Evolutionary conservation across 1,140 invertebrate species (phyloP).

Genomic region (Berghia stephanieae): DNA sequence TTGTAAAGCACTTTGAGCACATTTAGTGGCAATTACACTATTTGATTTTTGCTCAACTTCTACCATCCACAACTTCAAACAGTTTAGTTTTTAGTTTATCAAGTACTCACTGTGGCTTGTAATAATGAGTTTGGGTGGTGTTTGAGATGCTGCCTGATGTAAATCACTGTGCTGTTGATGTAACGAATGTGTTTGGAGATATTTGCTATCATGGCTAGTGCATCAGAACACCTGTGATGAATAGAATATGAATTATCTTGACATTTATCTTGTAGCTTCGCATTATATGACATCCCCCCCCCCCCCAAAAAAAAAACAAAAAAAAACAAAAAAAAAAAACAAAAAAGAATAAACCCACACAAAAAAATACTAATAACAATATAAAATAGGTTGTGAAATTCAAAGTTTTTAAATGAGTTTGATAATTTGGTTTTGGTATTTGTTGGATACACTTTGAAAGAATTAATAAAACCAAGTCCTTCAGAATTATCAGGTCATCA

Average conservation of each 20-base stretch:
- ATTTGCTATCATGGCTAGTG: constrained; percentile 66
- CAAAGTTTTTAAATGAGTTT: too few relatives aligned
- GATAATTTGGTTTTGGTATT: too few relatives aligned
- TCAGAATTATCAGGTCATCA: too few relatives aligned
- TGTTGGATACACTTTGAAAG: too few relatives aligned
- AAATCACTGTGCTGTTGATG: constrained; percentile 64
- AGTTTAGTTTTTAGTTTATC: not conserved
- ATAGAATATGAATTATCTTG: too few relatives aligned
- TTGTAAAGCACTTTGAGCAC: not conserved
- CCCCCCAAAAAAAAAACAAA: too few relatives aligned
- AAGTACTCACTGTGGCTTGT: constrained; percentile 10
- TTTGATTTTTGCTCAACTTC: not conserved
- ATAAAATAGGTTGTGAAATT: too few relatives aligned
- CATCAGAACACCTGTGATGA: constrained; percentile 65
- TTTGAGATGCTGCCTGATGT: constrained; percentile 64
- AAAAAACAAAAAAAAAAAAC: constrained; percentile 16
- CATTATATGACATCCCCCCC: too few relatives aligned
- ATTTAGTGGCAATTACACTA: not conserved
- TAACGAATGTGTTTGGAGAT: constrained; percentile 66
- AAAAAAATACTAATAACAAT: too few relatives aligned
- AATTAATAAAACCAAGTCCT: too few relatives aligned
- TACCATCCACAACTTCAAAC: too few relatives aligned
- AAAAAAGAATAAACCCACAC: not conserved
- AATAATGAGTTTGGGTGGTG: constrained; percentile 6
- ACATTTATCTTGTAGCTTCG: too few relatives aligned